These are phyloP conservation scores for Ictidomys tridecemlineatus DNA, from an alignment of 2,113 vertebrate species.

Conservation along the genomic window DNA sequence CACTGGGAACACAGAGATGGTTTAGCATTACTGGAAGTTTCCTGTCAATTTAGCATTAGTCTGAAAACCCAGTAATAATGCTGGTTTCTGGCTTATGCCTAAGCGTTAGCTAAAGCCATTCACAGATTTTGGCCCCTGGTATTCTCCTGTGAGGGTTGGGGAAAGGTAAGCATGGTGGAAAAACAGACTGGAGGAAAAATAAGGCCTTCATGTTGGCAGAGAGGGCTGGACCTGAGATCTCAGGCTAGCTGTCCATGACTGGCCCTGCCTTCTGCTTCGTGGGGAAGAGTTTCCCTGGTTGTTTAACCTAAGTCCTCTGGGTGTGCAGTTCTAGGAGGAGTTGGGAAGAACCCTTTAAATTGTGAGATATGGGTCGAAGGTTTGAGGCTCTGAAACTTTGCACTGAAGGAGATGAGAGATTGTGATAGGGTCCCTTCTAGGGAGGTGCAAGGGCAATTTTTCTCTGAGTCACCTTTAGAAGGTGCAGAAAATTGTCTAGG, in stretches of 20 bases:
- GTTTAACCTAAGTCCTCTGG: background rate
- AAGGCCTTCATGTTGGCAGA: background rate
- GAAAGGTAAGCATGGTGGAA: background rate
- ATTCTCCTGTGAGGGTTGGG: background rate
- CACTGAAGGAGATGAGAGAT: background rate
- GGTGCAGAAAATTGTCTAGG: background rate
- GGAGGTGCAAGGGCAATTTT: background rate
- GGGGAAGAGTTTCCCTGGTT: background rate
- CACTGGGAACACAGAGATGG: background rate
- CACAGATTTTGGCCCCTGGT: background rate
- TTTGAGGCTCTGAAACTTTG: background rate
- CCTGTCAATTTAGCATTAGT: background rate
- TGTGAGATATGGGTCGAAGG: background rate
- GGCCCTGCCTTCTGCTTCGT: background rate
- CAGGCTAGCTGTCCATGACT: background rate
- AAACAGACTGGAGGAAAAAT: background rate
- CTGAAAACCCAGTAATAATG: background rate
- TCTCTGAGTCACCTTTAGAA: background rate
- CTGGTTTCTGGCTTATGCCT: background rate
- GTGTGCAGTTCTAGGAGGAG: background rate
- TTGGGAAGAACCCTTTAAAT: background rate
- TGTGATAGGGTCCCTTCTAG: background rate
- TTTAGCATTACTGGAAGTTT: background rate
- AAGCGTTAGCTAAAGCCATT: background rate
- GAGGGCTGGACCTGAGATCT: background rate